These are phyloP conservation scores for Ancistrus triradiatus DNA, from an alignment of 2,113 vertebrate species.

Conservation along the genomic window DNA sequence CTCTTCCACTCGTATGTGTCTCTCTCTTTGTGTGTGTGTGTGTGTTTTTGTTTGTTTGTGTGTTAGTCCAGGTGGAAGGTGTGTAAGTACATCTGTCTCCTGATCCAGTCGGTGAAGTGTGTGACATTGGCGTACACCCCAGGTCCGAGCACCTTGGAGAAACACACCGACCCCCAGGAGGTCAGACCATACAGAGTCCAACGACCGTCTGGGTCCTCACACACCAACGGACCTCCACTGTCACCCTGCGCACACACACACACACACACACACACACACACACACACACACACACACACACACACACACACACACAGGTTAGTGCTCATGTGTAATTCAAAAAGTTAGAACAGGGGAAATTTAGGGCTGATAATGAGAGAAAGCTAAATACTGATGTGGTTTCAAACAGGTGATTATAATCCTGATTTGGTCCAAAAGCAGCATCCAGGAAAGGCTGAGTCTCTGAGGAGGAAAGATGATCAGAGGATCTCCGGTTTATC, in stretches of 20 bases:
- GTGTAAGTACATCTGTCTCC: conserved; percentile 40
- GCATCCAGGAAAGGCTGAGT: no score
- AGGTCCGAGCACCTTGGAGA: conserved; percentile 81
- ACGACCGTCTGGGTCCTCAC: conserved; percentile 68
- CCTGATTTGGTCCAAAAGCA: no score
- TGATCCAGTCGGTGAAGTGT: conserved; percentile 42
- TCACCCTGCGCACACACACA: conserved; percentile 64
- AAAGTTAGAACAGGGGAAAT: no score
- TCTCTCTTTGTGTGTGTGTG: conserved; percentile 17
- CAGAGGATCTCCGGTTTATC: no score
- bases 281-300: conserved; percentile 12
- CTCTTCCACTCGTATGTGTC: conserved; percentile 8
- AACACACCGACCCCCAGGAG: conserved; percentile 83
- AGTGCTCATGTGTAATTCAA: background rate
- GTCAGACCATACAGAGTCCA: conserved; percentile 85
- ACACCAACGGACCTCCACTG: conserved; percentile 80
- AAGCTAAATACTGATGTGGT: no score
- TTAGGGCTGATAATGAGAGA: no score
- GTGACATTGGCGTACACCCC: conserved; percentile 82
- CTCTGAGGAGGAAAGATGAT: no score
- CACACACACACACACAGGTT: conserved; percentile 46
- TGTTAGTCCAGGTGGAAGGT: conserved; percentile 36
- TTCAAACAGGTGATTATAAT: no score
- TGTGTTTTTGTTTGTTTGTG: conserved; percentile 20
- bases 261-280: conserved; percentile 13